These are phyloP conservation scores for Amphipyra berbera DNA, from an alignment of 2,888 invertebrate species.

Conservation along the genomic window DNA sequence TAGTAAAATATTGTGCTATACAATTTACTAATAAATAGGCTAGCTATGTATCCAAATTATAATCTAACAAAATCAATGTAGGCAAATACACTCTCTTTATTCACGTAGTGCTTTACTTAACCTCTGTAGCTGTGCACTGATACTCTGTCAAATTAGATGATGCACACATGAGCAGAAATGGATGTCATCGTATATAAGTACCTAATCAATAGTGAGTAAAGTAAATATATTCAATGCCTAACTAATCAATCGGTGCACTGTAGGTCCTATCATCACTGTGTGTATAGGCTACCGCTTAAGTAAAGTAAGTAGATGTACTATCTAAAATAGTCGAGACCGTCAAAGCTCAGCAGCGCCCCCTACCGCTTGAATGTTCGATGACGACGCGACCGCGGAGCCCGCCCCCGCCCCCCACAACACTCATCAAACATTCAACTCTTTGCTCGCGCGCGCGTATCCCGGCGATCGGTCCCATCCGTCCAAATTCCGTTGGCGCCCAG, in stretches of 20 bases:
- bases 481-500: slow-evolving; percentile 70
- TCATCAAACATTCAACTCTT: slow-evolving; percentile 91
- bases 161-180: slow-evolving; percentile 60
- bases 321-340: slow-evolving; percentile 46
- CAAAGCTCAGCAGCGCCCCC: slow-evolving; percentile 37
- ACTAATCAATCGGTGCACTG: slow-evolving; percentile 67
- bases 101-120: slow-evolving; percentile 77
- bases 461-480: slow-evolving; percentile 77
- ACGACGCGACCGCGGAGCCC: slow-evolving; percentile 74
- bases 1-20: slow-evolving; percentile 51
- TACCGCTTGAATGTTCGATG: slow-evolving; percentile 88
- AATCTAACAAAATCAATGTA: slow-evolving; percentile 48
- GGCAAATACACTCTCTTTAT: slow-evolving; percentile 57
- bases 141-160: slow-evolving; percentile 67
- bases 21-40: slow-evolving; percentile 61
- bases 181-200: slow-evolving; percentile 51
- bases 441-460: slow-evolving; percentile 79
- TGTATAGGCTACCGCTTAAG: slow-evolving; percentile 62
- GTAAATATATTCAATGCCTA: slow-evolving; percentile 51
- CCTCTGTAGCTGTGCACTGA: slow-evolving; percentile 75
- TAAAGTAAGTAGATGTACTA: slow-evolving; percentile 54
- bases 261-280: slow-evolving; percentile 65
- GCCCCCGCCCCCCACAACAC: slow-evolving; percentile 74
- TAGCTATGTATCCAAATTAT: slow-evolving; percentile 62
- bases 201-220: slow-evolving; percentile 59